Evolutionary conservation across 2,888 invertebrate genomes (phyloP), one percentile per base, ranked within the genome.

Genomic region (Linnaemya tessellans): DNA sequence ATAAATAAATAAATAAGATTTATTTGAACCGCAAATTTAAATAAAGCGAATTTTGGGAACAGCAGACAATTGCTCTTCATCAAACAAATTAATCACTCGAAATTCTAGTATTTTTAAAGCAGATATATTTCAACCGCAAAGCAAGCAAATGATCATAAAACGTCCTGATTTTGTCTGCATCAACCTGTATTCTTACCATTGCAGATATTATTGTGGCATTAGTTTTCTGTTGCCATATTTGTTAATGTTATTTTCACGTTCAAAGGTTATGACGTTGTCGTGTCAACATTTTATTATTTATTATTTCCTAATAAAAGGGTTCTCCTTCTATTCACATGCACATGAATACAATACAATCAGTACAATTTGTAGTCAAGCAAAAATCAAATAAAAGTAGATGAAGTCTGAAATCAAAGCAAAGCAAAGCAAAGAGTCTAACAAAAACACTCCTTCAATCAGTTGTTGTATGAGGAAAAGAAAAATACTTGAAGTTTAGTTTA

Each of bases 251-350:
- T 88, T 89, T 90, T 90, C 89, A 90, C 90, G 91, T 91, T 91
- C 91, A 91, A 91, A 91, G 91, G 91, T 91, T 91, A 91, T 90
- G 90, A 91, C 90, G 90, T 90, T 89, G 91, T 90, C 91, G 89
- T 91, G 91, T 91, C 91, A 91, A 89, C 90, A 88, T 91, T 91
- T 89, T 89, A 90, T 91, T 90, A 90, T 91, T 91, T 91, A 91
- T 91, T 89, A 89, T 90, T 88, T 85, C 86, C 87, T 87, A 87
- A 88, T 87, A 89, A 90, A 90, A 90, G 91, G 90, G 89, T 89
- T 91, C 85, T 84, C 79, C 79, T 80, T 65, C 84, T 78, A 80
- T 78, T 35, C 80, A 65, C 77, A 65, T 71, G 77, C 49, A 77
- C 65, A 77, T 64, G 46, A 78, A 65, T n/a, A 41, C 62, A 20